Conservation (phyloP, 2,113 vertebrate species). For the Bufo gargarizans region DNA sequence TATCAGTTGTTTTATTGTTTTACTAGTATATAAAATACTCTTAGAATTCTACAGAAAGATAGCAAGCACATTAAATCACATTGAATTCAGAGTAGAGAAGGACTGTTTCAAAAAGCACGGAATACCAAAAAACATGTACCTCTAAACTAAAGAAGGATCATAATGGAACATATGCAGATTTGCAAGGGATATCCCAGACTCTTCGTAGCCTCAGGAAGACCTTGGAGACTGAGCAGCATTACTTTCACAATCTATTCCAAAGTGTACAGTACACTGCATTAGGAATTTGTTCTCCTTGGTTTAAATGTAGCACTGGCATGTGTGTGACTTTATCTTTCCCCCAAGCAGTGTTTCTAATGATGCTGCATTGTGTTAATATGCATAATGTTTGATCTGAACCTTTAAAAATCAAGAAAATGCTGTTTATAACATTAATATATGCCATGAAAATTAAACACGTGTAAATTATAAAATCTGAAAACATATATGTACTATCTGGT, state of each 20-base stretch:
- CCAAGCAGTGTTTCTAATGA: constrained; percentile 39
- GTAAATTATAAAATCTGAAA: neutral
- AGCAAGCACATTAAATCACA: neutral
- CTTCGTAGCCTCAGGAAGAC: neutral
- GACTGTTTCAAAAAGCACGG: neutral
- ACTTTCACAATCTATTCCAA: constrained; percentile 21
- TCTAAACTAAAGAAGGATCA: constrained; percentile 22
- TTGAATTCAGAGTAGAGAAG: neutral
- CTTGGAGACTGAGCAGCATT: constrained; percentile 18
- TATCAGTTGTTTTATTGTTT: constrained; percentile 20
- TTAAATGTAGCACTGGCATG: constrained; percentile 16
- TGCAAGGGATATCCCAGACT: constrained; percentile 10
- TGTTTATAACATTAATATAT: neutral
- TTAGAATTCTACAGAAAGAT: constrained; percentile 4
- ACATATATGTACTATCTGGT: neutral
- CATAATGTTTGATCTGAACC: constrained; percentile 35
- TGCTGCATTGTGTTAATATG: constrained; percentile 56
- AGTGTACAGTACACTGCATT: neutral
- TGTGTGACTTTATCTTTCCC: constrained; percentile 35
- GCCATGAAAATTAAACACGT: constrained; percentile 12
- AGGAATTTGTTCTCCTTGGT: neutral
- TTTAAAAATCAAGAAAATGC: constrained; percentile 56
- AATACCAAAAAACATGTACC: neutral
- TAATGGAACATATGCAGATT: constrained; percentile 44
- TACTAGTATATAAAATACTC: constrained; percentile 45